These are phyloP conservation scores for Tenodera sinensis DNA, from an alignment of 2,888 invertebrate genomes.

Conservation along the genomic window DNA sequence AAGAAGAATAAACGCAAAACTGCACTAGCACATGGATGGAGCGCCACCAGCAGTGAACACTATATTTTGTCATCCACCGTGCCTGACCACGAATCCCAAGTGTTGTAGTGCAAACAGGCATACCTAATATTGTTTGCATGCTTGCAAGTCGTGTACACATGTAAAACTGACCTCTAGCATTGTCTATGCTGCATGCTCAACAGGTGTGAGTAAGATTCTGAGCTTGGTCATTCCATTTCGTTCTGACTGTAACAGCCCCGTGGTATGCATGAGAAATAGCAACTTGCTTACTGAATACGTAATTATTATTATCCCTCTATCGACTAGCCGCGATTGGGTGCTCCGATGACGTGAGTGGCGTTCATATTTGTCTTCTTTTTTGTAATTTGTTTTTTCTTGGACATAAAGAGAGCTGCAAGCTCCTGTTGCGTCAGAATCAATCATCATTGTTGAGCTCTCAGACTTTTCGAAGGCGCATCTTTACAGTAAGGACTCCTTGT, in stretches of 20 bases:
- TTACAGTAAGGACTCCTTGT: too few relatives aligned
- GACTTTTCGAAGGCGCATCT: too few relatives aligned
- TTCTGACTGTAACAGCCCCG: neutral
- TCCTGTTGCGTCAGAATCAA: too few relatives aligned
- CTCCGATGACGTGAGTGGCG: neutral
- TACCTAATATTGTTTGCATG: neutral
- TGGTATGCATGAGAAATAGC: neutral
- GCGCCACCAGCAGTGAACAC: slow-evolving; percentile 18
- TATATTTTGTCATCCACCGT: slow-evolving; percentile 11
- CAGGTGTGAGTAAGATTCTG: slow-evolving; percentile 2
- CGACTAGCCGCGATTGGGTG: neutral
- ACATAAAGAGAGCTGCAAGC: too few relatives aligned
- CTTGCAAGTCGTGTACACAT: neutral
- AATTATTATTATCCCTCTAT: neutral
- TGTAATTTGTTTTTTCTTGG: neutral
- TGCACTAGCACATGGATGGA: slow-evolving; percentile 8
- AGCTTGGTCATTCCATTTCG: neutral
- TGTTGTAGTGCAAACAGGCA: neutral
- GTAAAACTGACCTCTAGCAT: neutral
- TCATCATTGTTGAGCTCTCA: too few relatives aligned
- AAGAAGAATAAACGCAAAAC: neutral
- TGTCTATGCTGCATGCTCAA: neutral
- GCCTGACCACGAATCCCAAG: neutral
- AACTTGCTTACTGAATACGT: neutral
- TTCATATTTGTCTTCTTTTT: neutral